Evolutionary conservation across 2,797 vertebrate species (phyloP).

Genomic region (Cryptoblepharus egeriae): DNA sequence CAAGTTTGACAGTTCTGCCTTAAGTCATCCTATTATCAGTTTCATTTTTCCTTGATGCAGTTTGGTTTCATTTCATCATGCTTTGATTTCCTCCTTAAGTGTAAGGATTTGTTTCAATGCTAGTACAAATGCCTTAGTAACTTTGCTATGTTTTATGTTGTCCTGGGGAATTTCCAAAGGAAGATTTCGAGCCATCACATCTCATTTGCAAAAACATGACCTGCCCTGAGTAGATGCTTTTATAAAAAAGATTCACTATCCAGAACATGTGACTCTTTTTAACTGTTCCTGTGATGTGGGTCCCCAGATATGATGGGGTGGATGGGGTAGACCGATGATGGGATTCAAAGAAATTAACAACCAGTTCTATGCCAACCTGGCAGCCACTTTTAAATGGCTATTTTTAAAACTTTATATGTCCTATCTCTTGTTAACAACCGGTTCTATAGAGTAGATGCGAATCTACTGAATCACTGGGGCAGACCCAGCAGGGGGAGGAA

Average conservation of each 20-base stretch:
- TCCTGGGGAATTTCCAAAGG: not conserved
- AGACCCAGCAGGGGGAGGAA: too few relatives aligned
- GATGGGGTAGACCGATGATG: too few relatives aligned
- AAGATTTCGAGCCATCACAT: not conserved
- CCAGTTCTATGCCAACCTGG: too few relatives aligned
- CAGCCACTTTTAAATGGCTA: too few relatives aligned
- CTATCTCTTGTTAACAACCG: too few relatives aligned
- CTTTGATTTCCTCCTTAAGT: not conserved
- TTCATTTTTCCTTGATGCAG: not conserved
- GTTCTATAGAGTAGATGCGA: too few relatives aligned
- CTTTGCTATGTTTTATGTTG: not conserved
- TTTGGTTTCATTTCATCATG: not conserved
- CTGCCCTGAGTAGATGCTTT: not conserved
- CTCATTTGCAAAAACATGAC: not conserved
- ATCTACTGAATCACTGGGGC: too few relatives aligned
- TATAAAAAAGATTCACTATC: not conserved
- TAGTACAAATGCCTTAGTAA: not conserved
- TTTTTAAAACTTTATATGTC: too few relatives aligned
- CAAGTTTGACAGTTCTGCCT: not conserved
- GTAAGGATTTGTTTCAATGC: not conserved
- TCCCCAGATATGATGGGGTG: too few relatives aligned
- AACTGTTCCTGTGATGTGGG: too few relatives aligned
- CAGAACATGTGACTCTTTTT: too few relatives aligned
- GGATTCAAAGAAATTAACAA: too few relatives aligned
- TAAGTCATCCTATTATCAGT: not conserved